Percentiles rank a stretch among this genome's conserved stretches.
Evolutionary conservation across 2,113 vertebrate genomes (phyloP).

Genomic region (Scortum barcoo): DNA sequence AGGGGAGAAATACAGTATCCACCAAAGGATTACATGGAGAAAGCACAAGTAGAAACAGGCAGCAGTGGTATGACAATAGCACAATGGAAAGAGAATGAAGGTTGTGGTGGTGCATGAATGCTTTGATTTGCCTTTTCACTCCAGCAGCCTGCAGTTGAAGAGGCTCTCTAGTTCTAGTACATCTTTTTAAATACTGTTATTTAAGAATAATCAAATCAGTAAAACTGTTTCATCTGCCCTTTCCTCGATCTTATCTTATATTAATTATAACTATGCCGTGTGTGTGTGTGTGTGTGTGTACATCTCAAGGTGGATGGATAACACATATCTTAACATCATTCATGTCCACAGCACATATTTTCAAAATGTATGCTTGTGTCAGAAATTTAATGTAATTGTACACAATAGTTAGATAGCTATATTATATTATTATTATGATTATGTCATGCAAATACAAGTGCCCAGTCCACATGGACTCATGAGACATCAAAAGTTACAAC

Average conservation of each 20-base stretch:
- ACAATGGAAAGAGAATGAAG: constrained; percentile 4
- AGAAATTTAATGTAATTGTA: neutral
- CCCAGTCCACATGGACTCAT: neutral
- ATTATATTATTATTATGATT: no score
- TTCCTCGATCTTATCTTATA: neutral
- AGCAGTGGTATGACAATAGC: constrained; percentile 28
- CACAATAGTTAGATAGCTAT: neutral
- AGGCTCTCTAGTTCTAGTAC: neutral
- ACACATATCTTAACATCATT: neutral
- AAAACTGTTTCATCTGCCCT: neutral
- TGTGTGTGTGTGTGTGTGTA: no score
- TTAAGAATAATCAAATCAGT: neutral
- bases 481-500: neutral
- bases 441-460: neutral
- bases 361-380: neutral
- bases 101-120: neutral
- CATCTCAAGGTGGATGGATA: neutral
- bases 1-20: neutral
- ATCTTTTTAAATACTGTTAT: neutral
- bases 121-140: constrained; percentile 22
- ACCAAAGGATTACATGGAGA: constrained; percentile 13
- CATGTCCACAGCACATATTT: neutral
- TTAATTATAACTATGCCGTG: no score
- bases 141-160: neutral
- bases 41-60: constrained; percentile 17